Base-by-base conservation (phyloP, 2,797 vertebrate genomes). In the Rhadinocentrus ornatus region DNA sequence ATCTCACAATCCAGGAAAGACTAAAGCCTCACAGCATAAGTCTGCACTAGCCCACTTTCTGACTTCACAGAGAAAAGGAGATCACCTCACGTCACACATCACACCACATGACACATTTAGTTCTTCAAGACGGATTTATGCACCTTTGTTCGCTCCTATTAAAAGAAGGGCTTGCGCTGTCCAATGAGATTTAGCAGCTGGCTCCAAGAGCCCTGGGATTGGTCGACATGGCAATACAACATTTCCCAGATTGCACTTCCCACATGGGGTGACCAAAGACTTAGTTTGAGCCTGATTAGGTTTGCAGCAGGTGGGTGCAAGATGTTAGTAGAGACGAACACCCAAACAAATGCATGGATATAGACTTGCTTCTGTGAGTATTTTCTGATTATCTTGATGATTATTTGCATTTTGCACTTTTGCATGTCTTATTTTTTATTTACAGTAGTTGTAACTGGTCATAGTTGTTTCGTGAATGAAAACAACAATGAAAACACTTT, bases 271-370 rank as follows among this genome's bases (percentile, higher is more conserved):
- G 93, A 95, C 84, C 37, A 69, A 31, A 74, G 68, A 84, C 80
- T 92, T 93, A 92, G 82, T 70, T 82, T 91, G 88, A 94, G 88
- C 90, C 92, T 92, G 88, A 93, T 95, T 94, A 94, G 81, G 61
- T 82, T 65, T 79, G 70, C 71, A 64, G 74, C 65, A 66, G 69
- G 76, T 80, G 64, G 50, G 31, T 52, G 53, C 86, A 92, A 71
- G 75, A 94, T 95, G 94, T 86, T 82, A 86, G 64, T 78, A 81
- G 54, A 73, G 76, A 82, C 11, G 39, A 66, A 66, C 77, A 88
- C 63, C 67, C 50, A 91, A 90, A 87, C 89, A 91, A 88, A 88
- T 89, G 89, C 74, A 94, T 94, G 93, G 93, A 94, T 61, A 77
- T 90, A 83, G 85, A 93, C 7, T 54, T 88, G 61, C 86, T 93